These are phyloP conservation scores for Neria commutata DNA, from an alignment of 2,888 invertebrate genomes.

Conservation along the genomic window DNA sequence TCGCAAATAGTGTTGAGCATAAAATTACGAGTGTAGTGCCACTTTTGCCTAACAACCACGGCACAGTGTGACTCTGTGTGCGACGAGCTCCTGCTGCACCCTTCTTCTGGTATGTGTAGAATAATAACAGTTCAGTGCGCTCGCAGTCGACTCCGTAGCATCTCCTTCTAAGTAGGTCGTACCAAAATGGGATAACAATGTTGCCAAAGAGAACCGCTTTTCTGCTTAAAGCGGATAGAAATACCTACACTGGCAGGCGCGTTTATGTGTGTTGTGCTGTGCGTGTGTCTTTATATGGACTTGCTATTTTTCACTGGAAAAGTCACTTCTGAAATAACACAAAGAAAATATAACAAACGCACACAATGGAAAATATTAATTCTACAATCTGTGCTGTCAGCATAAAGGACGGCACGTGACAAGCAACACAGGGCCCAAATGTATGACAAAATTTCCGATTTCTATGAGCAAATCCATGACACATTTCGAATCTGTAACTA, in stretches of 20 bases:
- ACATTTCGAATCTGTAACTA: no score
- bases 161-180: slow-evolving; percentile 4
- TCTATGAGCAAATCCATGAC: no score
- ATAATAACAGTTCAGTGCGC: slow-evolving; percentile 7
- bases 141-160: neutral
- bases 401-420: no score
- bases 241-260: neutral
- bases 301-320: neutral
- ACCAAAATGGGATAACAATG: slow-evolving; percentile 10
- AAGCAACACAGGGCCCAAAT: no score
- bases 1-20: neutral
- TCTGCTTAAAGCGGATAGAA: neutral
- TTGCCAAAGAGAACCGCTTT: neutral
- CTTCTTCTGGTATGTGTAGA: neutral
- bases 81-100: neutral
- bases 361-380: slow-evolving; percentile 2
- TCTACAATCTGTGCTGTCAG: neutral
- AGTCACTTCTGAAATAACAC: neutral
- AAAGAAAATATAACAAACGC: no score
- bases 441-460: no score
- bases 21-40: neutral
- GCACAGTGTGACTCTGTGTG: neutral
- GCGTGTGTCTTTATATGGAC: neutral
- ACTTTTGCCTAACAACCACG: neutral
- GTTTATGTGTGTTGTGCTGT: neutral